Evolutionary conservation across 2,888 invertebrate genomes (phyloP), one percentile per base, ranked within the genome.

Genomic region (Oligia strigilis): DNA sequence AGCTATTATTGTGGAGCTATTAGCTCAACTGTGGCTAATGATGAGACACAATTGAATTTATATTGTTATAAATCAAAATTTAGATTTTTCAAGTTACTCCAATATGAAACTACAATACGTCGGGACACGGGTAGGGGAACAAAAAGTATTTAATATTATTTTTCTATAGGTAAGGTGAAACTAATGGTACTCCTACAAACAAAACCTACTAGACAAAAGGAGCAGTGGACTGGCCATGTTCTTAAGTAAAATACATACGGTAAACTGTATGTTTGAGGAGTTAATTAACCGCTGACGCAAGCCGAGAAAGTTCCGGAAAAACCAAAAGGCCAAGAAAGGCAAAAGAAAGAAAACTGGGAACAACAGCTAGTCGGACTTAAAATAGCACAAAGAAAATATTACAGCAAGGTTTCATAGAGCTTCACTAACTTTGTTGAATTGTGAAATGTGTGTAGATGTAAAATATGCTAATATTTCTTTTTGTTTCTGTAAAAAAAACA

Each of bases 181-280:
- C 0, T 65, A 40, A 36, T 49, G 19, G 40, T 46, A 36, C 17
- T 9, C 8, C 17, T 55, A n/a, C 4, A 52, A 55, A 13, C n/a
- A 67, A 8, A 43, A 43, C 43, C 8, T 43, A 43, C 0, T 13
- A 58, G 40, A 58, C 19, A 40, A 66, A 66, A 6, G 49, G 17
- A 66, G 36, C 11, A 23, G 11, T n/a, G 17, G 46, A 17, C 8
- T 17, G 65, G 17, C 17, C 55, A n/a, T 62, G 52, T 43, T 75
- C 29, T 17, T 29, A 65, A 65, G 55, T 29, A 65, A 65, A 65
- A 55, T 77, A 77, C n/a, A 13, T 49, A 49, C 13, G 19, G 40
- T 4, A 17, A 73, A 40, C 14, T 23, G 49, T 49, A 49, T 49
- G 13, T 49, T 49, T 55, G 43, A 52, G 14, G 2, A 71, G 52